These are phyloP conservation scores for Anthoscopus minutus DNA, from an alignment of 2,113 vertebrate species.

Conservation along the genomic window DNA sequence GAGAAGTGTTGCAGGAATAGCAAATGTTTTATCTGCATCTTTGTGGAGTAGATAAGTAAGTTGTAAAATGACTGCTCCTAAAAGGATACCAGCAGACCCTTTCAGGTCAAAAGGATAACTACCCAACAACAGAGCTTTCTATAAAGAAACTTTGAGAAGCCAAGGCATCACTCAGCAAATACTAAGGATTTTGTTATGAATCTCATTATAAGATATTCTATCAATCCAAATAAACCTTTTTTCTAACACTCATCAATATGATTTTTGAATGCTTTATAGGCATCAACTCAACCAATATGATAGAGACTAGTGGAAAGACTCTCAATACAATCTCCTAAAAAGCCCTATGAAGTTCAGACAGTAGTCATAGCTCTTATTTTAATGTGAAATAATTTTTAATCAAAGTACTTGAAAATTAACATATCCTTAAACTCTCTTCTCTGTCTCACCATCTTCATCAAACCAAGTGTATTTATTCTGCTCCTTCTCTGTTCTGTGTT, in stretches of 20 bases:
- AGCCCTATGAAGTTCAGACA: not conserved
- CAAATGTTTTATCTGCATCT: not conserved
- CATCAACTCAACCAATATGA: not conserved
- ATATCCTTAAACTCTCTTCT: not conserved
- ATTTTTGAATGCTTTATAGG: not conserved
- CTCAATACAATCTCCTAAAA: not conserved
- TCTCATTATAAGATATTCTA: not conserved
- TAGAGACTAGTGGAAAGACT: not conserved
- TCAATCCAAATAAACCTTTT: not conserved
- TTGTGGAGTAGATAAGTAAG: not conserved
- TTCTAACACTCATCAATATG: not conserved
- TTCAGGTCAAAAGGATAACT: not conserved
- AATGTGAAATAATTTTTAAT: conserved; percentile 13
- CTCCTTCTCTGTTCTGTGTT: not conserved
- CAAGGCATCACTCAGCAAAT: not conserved
- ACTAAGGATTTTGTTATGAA: not conserved
- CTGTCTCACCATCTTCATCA: not conserved
- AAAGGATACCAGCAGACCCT: not conserved
- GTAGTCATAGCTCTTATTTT: not conserved
- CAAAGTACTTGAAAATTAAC: conserved; percentile 18
- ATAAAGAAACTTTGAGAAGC: not conserved
- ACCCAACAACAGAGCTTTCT: not conserved
- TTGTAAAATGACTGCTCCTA: not conserved
- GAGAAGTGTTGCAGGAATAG: not conserved
- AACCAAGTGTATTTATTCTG: not conserved